These are phyloP conservation scores for Choreutis nemorana DNA, from an alignment of 2,888 invertebrate species.

Conservation along the genomic window DNA sequence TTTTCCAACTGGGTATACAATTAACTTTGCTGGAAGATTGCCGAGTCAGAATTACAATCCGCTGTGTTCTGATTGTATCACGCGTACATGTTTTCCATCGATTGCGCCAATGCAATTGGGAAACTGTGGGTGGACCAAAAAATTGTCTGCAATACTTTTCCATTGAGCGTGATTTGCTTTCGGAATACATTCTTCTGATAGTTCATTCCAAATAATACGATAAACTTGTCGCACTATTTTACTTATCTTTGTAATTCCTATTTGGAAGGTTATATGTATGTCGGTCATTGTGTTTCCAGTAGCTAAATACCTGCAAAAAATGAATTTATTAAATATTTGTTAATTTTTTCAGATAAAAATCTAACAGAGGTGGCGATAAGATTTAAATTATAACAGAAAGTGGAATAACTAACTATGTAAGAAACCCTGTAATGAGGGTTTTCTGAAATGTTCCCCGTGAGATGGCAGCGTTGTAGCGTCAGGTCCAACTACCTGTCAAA, in stretches of 20 bases:
- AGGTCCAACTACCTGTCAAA: slow-evolving; percentile 5
- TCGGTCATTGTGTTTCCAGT: slow-evolving; percentile 6
- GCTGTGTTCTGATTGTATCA: too few relatives aligned
- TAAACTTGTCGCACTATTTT: slow-evolving; percentile 9
- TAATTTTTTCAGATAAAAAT: too few relatives aligned
- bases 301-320: too few relatives aligned
- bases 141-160: too few relatives aligned
- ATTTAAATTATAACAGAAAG: too few relatives aligned
- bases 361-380: too few relatives aligned
- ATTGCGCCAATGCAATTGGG: too few relatives aligned
- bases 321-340: too few relatives aligned
- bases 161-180: slow-evolving; percentile 1
- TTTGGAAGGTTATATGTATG: slow-evolving; percentile 6
- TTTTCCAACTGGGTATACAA: slow-evolving; percentile 5
- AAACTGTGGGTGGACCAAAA: slow-evolving; percentile 3
- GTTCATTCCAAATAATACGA: slow-evolving; percentile 6
- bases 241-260: slow-evolving; percentile 7
- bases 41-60: too few relatives aligned
- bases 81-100: too few relatives aligned
- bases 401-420: too few relatives aligned
- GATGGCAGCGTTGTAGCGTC: slow-evolving; percentile 4
- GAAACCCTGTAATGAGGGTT: neutral
- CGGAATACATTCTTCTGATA: slow-evolving; percentile 8
- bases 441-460: slow-evolving; percentile 3
- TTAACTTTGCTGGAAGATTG: slow-evolving; percentile 14